Evolutionary conservation across 1,140 invertebrate genomes (phyloP), one percentile per base, ranked within the genome.

Genomic region (Hycleus cichorii): DNA sequence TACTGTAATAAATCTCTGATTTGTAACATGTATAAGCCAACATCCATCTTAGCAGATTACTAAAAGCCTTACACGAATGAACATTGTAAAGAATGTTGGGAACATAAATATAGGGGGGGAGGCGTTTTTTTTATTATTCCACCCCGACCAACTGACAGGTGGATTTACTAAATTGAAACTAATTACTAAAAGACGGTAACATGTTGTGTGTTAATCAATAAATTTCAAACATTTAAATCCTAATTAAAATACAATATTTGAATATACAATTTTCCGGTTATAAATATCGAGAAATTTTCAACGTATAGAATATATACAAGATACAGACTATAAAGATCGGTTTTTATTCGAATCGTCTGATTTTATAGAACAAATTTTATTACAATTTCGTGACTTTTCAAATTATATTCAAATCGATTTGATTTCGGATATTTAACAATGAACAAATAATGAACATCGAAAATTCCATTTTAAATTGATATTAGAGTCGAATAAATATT

Each of bases 351-450:
- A 53, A 49, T 49, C 58, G 47, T 42, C 55, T 49, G 58, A 60
- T 60, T 60, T 60, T 60, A 56, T 60, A 47, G 58, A 60, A 32
- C 42, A 51, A 56, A 55, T 18, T 60, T 60, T 56, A 60, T 25
- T 55, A 40, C 58, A 39, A 49, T 42, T 60, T 56, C 58, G 58
- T 60, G 58, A 54, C 57, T 53, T 53, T 49, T 7, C 24, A 39
- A 49, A 49, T 52, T 40, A 39, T 51, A 51, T 32, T 32, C 32
- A 32, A 32, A 32, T 32, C 7, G 4, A 32, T 32, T 32, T 32
- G 7, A 7, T 32, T 32, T 32, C 18, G 7, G 4, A 32, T 32
- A 32, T 32, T 32, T 5, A 32, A 32, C 7, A 32, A 32, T 32
- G 32, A 32, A 32, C 32, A 32, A 32, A 32, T 32, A 32, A 32